Evolutionary conservation across 2,888 invertebrate species (phyloP).

Genomic region (Cerastoderma edule): DNA sequence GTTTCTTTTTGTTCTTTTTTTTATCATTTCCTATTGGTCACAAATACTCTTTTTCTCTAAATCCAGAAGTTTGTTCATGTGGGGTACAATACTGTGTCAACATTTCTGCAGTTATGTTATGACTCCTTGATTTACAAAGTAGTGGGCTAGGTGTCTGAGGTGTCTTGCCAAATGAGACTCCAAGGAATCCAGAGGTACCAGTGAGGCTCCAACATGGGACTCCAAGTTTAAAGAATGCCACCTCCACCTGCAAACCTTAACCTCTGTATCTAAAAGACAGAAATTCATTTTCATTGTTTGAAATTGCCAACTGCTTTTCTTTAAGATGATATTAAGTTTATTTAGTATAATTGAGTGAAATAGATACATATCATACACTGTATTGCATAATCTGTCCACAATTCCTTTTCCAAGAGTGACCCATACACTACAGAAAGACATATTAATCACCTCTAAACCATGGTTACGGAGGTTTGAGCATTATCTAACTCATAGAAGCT

Average conservation of each 20-base stretch:
- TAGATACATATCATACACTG: not conserved
- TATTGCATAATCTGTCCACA: not conserved
- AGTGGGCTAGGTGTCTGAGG: no score
- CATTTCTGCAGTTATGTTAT: no score
- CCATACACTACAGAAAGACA: not conserved
- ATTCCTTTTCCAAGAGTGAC: not conserved
- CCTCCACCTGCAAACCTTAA: not conserved
- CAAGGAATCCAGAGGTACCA: no score
- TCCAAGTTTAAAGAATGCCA: no score
- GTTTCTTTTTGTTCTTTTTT: no score
- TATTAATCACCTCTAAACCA: not conserved
- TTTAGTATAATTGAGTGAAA: slow-evolving; percentile 5
- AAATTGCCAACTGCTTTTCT: not conserved
- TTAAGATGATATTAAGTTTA: not conserved
- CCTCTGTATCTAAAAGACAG: not conserved
- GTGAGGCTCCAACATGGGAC: no score
- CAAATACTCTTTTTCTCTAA: no score
- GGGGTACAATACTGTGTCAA: no score
- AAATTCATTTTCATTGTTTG: not conserved
- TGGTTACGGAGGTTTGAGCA: slow-evolving; percentile 3
- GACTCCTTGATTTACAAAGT: no score
- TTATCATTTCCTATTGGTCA: no score
- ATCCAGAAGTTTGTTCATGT: no score
- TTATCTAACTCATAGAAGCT: not conserved
- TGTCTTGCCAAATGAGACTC: no score